Conservation (phyloP, 2,797 vertebrate species). For the Holocentrus rufus region DNA sequence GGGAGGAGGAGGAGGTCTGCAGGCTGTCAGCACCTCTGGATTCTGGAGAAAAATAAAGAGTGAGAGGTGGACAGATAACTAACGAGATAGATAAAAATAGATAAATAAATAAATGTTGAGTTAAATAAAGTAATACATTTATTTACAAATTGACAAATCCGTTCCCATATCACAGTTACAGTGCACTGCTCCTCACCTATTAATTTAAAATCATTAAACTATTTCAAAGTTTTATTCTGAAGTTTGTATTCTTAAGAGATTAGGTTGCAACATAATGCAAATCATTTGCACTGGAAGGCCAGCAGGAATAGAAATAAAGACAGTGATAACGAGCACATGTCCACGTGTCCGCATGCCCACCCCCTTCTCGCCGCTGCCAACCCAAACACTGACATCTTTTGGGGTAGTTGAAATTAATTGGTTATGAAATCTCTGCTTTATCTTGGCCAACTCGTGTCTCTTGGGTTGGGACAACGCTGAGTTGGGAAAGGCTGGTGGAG, state of each 20-base stretch:
- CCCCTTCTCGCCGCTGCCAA: not conserved
- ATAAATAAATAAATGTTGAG: constrained; percentile 5
- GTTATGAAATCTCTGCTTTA: constrained; percentile 48
- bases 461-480: constrained; percentile 37
- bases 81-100: constrained; percentile 3
- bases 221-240: too few species aligned
- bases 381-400: constrained; percentile 29
- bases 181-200: too few species aligned
- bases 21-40: not conserved
- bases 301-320: not conserved
- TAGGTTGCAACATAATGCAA: not conserved
- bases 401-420: constrained; percentile 29
- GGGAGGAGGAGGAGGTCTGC: constrained; percentile 13
- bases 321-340: not conserved
- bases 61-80: not conserved
- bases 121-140: too few species aligned
- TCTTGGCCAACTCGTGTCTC: constrained; percentile 6
- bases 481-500: constrained; percentile 40
- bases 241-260: too few species aligned
- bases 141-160: too few species aligned
- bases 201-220: too few species aligned
- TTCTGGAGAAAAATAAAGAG: not conserved
- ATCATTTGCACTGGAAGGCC: not conserved
- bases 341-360: not conserved
- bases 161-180: too few species aligned